phyloP scores from a whole-genome alignment of 2,113 vertebrate genomes.

The Engraulis encrasicolus region DNA sequence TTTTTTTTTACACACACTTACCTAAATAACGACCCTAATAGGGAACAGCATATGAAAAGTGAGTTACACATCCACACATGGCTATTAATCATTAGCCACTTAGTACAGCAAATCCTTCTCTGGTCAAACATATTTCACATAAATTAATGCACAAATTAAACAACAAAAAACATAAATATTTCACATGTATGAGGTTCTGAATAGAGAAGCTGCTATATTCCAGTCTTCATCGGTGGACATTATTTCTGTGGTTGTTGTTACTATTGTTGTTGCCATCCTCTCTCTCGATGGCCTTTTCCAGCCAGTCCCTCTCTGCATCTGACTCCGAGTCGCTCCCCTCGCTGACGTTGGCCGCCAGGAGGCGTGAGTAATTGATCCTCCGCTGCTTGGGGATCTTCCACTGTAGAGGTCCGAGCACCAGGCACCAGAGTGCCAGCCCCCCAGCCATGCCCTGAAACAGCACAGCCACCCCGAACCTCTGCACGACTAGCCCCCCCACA shows the following conservation, averaged over 20 bases:
- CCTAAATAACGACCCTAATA: neutral
- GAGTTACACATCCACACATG: no score
- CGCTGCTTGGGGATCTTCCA: conserved; percentile 78
- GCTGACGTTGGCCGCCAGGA: conserved; percentile 79
- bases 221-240: conserved; percentile 37
- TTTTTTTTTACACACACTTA: neutral
- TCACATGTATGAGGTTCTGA: neutral
- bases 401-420: conserved; percentile 72
- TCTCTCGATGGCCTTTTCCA: conserved; percentile 84
- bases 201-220: neutral
- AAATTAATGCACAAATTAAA: neutral
- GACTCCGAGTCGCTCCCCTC: conserved; percentile 85
- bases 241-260: conserved; percentile 32
- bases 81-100: neutral
- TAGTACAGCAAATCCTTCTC: neutral
- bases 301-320: conserved; percentile 85
- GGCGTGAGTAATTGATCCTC: conserved; percentile 85
- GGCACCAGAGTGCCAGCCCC: conserved; percentile 75
- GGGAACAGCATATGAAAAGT: neutral
- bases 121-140: neutral
- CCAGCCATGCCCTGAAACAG: conserved; percentile 71
- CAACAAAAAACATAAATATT: neutral
- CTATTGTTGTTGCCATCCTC: conserved; percentile 66
- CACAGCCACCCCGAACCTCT: conserved; percentile 65
- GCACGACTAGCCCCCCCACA: conserved; percentile 72